Evolutionary conservation across 2,113 vertebrate species (phyloP).

Genomic region (Isurus oxyrinchus): DNA sequence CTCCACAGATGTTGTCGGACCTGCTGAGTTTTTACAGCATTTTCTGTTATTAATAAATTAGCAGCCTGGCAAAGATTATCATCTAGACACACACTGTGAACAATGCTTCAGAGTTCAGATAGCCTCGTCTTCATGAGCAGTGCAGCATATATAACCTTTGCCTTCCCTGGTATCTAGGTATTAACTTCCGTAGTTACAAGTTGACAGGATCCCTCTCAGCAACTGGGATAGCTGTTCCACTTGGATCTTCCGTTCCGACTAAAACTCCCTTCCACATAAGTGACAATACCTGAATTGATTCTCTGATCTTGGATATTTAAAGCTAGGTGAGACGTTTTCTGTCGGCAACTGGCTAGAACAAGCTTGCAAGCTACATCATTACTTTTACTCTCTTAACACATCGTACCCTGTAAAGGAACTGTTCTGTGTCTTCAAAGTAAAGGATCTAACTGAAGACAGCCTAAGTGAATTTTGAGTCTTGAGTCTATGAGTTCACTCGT

Average conservation of each 20-base stretch:
- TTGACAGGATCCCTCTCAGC: not conserved
- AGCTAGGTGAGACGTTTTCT: not conserved
- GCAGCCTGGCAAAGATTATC: not conserved
- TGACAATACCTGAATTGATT: not conserved
- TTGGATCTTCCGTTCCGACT: not conserved
- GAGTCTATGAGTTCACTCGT: too few species aligned
- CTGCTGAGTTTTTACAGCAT: too few species aligned
- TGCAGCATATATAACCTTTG: not conserved
- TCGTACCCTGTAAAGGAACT: not conserved
- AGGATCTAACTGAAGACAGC: not conserved
- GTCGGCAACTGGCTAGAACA: not conserved
- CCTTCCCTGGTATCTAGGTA: not conserved
- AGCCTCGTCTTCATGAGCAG: not conserved
- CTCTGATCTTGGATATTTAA: not conserved
- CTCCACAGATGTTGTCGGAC: too few species aligned
- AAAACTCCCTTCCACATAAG: not conserved
- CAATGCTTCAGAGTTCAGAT: not conserved
- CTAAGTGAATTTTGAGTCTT: not conserved
- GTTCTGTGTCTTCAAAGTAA: not conserved
- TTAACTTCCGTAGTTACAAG: not conserved
- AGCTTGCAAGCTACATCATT: not conserved
- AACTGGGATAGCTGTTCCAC: not conserved
- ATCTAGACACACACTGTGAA: not conserved
- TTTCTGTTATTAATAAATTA: too few species aligned
- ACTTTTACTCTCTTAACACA: not conserved